Percentiles rank a stretch among this genome's conserved stretches.
Conservation (phyloP, 2,113 vertebrate genomes). For the Climacteris rufus region DNA sequence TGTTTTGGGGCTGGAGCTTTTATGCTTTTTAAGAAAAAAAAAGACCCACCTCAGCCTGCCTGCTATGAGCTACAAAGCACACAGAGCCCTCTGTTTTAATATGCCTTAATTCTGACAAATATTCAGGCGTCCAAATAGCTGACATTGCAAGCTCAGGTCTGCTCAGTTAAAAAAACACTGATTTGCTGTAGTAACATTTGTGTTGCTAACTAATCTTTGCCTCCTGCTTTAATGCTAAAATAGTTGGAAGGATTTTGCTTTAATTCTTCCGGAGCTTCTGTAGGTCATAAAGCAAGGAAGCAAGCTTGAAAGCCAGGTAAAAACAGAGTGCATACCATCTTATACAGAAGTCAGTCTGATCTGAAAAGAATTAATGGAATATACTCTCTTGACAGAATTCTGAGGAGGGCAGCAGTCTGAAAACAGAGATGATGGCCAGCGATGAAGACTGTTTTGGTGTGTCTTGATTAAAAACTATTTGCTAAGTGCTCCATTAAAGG, state of each 20-base stretch:
- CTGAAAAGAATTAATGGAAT: neutral
- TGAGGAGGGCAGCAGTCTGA: neutral
- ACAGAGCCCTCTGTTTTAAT: neutral
- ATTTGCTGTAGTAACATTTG: neutral
- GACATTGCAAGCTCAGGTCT: neutral
- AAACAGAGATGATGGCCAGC: neutral
- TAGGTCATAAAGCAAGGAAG: neutral
- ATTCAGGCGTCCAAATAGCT: neutral
- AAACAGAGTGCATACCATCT: neutral
- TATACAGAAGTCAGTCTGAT: neutral
- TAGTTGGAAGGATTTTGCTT: slow-evolving; percentile 31
- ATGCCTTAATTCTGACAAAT: neutral
- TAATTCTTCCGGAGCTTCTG: neutral
- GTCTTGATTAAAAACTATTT: neutral
- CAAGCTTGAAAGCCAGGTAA: neutral
- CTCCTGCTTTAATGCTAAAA: neutral
- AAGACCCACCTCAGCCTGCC: neutral
- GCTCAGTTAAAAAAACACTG: neutral
- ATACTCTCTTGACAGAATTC: neutral
- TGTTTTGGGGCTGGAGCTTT: neutral
- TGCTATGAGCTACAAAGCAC: neutral
- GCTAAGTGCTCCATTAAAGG: neutral
- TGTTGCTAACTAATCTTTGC: neutral
- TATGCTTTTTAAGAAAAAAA: neutral
- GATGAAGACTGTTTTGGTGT: neutral